Percentiles rank a stretch among this genome's conserved stretches.
phyloP scores from a whole-genome alignment of 2,113 vertebrate species.

The Octodon degus region DNA sequence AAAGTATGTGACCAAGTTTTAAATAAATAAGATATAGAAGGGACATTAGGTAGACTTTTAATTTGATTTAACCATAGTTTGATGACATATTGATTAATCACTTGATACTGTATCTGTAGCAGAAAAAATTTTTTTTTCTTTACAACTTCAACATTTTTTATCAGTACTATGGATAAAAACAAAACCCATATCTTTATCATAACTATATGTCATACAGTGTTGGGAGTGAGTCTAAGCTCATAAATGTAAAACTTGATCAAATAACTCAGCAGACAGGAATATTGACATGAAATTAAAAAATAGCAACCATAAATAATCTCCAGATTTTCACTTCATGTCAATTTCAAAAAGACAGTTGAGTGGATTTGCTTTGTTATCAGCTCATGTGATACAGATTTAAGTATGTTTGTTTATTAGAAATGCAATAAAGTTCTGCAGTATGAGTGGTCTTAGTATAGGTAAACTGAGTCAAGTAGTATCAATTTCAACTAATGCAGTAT shows the following conservation, averaged over 20 bases:
- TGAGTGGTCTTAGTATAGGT: not conserved
- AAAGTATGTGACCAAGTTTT: not conserved
- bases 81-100: not conserved
- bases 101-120: not conserved
- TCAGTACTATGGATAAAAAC: not conserved
- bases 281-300: conserved; percentile 27
- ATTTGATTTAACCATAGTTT: not conserved
- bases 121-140: not conserved
- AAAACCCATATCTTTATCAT: not conserved
- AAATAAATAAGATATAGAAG: not conserved
- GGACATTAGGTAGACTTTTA: not conserved
- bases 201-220: not conserved
- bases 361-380: conserved; percentile 1
- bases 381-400: conserved; percentile 23
- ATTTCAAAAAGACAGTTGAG: conserved; percentile 50
- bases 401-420: conserved; percentile 20
- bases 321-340: conserved; percentile 47
- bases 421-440: not conserved
- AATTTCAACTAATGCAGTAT: not conserved
- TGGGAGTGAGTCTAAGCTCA: not conserved
- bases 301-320: conserved; percentile 41
- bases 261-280: conserved; percentile 25
- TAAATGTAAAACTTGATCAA: conserved; percentile 18
- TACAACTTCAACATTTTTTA: conserved; percentile 12
- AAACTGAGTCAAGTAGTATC: not conserved